A percentile compares a stretch with the other conserved stretches of the same genome.
These are phyloP conservation scores for Campoletis sonorensis DNA, from an alignment of 1,140 invertebrate genomes.

Conservation along the genomic window DNA sequence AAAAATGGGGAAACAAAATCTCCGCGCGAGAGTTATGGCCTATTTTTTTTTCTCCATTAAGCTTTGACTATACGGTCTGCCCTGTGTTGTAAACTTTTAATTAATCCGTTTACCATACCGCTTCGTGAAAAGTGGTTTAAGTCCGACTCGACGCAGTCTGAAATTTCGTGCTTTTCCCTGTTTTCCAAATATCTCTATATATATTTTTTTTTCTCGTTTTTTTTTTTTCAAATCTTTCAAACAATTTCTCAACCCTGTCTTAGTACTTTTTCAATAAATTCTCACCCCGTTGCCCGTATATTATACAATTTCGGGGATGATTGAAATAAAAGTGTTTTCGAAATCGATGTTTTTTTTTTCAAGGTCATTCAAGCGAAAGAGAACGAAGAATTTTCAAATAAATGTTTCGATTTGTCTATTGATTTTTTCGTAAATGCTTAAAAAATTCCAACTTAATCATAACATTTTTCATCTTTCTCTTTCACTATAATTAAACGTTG, in stretches of 20 bases:
- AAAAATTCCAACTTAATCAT: not conserved
- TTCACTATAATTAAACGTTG: slow-evolving; percentile 17
- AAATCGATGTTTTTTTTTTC: slow-evolving; percentile 38
- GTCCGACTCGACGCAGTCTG: not conserved
- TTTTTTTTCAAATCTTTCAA: not conserved
- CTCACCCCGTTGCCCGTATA: slow-evolving; percentile 17
- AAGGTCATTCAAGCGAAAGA: slow-evolving; percentile 1
- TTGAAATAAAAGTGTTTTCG: slow-evolving; percentile 28
- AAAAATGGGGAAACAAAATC: not conserved
- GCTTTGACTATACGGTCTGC: slow-evolving; percentile 2
- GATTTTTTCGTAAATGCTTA: not conserved
- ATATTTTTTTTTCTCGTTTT: not conserved
- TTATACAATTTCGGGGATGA: slow-evolving; percentile 31
- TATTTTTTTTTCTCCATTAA: slow-evolving; percentile 19
- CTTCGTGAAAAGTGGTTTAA: slow-evolving; percentile 21
- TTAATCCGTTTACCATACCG: slow-evolving; percentile 34
- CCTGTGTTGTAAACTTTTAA: slow-evolving; percentile 36
- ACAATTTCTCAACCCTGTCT: not conserved
- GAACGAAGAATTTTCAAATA: slow-evolving; percentile 4
- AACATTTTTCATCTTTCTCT: slow-evolving; percentile 22
- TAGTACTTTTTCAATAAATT: not conserved
- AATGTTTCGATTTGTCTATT: not conserved
- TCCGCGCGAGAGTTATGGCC: not conserved
- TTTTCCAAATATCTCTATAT: not conserved
- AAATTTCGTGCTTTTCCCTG: slow-evolving; percentile 14